phyloP scores from a whole-genome alignment of 1,140 invertebrate genomes.

The Drosophila parvula region DNA sequence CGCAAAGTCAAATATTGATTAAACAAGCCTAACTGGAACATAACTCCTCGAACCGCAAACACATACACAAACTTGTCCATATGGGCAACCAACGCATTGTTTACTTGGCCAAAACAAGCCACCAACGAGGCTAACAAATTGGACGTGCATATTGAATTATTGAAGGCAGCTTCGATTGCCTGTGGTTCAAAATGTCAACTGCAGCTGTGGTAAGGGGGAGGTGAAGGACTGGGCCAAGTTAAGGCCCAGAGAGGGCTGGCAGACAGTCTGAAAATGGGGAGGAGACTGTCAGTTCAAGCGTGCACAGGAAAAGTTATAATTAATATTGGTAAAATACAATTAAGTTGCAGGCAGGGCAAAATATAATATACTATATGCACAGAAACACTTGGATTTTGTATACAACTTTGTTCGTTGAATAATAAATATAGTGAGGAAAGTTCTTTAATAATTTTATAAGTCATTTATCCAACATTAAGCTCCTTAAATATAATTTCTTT shows the following conservation, averaged over 20 bases:
- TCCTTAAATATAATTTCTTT: background rate
- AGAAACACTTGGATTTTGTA: background rate
- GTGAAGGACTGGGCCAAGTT: constrained; percentile 4
- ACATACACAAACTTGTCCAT: constrained; percentile 11
- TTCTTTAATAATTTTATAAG: fast-evolving
- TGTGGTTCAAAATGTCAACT: constrained; percentile 41
- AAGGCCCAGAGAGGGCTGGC: background rate
- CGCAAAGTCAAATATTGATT: constrained; percentile 50
- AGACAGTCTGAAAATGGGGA: background rate
- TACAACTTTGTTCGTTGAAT: background rate
- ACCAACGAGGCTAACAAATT: constrained; percentile 48
- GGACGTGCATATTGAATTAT: constrained; percentile 64
- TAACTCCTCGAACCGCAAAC: constrained; percentile 7
- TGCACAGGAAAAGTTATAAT: constrained; percentile 16
- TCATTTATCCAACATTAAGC: background rate
- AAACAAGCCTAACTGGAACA: constrained; percentile 47
- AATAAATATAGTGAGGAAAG: background rate
- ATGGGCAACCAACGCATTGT: constrained; percentile 54
- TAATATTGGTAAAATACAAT: constrained; percentile 16
- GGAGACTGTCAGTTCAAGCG: background rate
- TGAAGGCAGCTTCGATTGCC: constrained; percentile 53
- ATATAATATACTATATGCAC: background rate
- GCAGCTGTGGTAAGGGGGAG: constrained; percentile 19
- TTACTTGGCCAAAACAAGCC: constrained; percentile 69
- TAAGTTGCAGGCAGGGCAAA: background rate